A percentile compares a stretch with the other conserved stretches of the same genome.
Conservation (phyloP, 2,888 invertebrate genomes). For the Lumbricus terrestris region DNA sequence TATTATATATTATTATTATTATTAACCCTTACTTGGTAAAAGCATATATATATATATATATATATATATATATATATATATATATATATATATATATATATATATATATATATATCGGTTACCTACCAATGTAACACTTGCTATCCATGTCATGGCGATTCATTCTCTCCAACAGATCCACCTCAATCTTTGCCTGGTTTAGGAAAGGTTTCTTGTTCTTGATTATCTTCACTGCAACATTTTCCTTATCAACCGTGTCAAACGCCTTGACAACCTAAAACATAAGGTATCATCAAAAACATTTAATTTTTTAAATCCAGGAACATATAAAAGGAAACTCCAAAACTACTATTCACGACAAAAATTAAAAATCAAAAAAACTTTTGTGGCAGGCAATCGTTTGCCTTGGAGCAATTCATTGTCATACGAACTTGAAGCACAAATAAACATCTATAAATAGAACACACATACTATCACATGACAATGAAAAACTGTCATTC, state of each 20-base stretch:
- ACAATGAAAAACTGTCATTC: background rate
- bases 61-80: too few relatives aligned
- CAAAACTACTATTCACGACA: background rate
- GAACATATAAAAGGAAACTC: background rate
- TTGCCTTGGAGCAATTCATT: background rate
- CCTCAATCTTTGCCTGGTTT: slow-evolving; percentile 99
- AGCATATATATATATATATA: too few relatives aligned
- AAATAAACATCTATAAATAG: background rate
- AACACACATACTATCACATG: background rate
- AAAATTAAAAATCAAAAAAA: background rate
- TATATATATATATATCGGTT: too few relatives aligned
- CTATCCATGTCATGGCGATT: slow-evolving; percentile 97
- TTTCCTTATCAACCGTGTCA: slow-evolving; percentile 95
- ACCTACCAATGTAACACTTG: slow-evolving; percentile 97
- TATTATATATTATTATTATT: slow-evolving; percentile 1
- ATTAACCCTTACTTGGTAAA: background rate
- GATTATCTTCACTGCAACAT: slow-evolving; percentile 99
- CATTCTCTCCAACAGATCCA: slow-evolving; percentile 93
- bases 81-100: too few relatives aligned
- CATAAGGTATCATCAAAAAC: background rate
- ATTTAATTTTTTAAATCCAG: background rate
- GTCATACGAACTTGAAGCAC: background rate
- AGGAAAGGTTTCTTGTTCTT: slow-evolving; percentile 99
- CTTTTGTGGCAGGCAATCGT: background rate
- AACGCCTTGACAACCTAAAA: slow-evolving; percentile 91